Percentiles rank a stretch among this genome's conserved stretches.
Conservation (phyloP, 2,113 vertebrate genomes). For the Ranitomeya variabilis region DNA sequence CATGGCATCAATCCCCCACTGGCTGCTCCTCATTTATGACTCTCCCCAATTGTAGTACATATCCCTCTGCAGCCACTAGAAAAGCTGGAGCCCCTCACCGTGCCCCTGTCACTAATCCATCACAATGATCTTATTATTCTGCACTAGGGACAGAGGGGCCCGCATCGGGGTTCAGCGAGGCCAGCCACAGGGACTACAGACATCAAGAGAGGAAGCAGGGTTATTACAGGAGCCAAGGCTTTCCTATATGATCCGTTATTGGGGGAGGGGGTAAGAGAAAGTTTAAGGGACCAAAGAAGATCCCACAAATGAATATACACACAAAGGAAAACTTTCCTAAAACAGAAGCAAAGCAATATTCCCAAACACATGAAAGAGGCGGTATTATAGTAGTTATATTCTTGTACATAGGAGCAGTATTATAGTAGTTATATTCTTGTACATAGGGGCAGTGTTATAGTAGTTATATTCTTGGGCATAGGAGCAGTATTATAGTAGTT, state of each 20-base stretch:
- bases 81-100: conserved; percentile 8
- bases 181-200: neutral
- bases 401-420: neutral
- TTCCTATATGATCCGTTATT: neutral
- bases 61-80: neutral
- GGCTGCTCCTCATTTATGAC: neutral
- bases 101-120: conserved; percentile 22
- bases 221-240: neutral
- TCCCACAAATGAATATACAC: neutral
- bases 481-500: no score
- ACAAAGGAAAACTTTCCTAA: no score
- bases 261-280: no score
- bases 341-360: no score
- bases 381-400: conserved; percentile 19
- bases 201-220: neutral
- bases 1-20: neutral
- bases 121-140: conserved; percentile 46
- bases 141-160: conserved; percentile 22
- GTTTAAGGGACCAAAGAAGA: neutral
- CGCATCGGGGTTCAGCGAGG: neutral
- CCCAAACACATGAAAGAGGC: neutral
- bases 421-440: conserved; percentile 12
- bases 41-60: neutral
- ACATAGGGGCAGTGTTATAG: neutral
- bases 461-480: no score